Percentiles rank a stretch among this genome's conserved stretches.
These are phyloP conservation scores for Stigmatopora nigra DNA, from an alignment of 2,113 vertebrate genomes.

Conservation along the genomic window DNA sequence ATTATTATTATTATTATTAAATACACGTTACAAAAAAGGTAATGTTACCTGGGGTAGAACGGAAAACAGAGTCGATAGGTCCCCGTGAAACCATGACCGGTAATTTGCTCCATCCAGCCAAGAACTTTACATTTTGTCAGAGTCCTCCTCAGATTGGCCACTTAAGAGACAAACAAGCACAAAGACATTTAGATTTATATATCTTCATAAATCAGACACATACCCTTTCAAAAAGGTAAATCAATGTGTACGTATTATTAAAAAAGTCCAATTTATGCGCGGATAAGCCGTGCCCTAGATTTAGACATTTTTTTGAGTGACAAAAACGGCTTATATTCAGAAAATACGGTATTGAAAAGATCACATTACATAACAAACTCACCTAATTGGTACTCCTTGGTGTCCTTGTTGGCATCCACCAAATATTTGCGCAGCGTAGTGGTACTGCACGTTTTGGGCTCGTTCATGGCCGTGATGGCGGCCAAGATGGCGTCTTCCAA, in stretches of 20 bases:
- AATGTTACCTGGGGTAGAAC: conserved; percentile 85
- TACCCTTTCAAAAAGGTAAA: too few relatives aligned
- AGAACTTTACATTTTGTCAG: conserved; percentile 93
- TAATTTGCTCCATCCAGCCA: conserved; percentile 98
- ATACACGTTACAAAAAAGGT: neutral
- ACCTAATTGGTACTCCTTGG: conserved; percentile 84
- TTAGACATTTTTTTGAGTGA: too few relatives aligned
- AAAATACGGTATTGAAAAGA: too few relatives aligned
- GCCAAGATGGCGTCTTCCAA: conserved; percentile 91
- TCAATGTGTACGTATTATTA: too few relatives aligned
- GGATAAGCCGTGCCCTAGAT: too few relatives aligned
- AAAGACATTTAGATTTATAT: neutral
- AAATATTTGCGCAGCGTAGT: conserved; percentile 87
- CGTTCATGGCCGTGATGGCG: conserved; percentile 97
- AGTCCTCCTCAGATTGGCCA: conserved; percentile 86
- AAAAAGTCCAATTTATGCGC: too few relatives aligned
- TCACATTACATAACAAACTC: conserved; percentile 21
- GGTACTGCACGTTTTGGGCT: conserved; percentile 96
- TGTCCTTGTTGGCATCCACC: conserved; percentile 84
- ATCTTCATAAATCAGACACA: too few relatives aligned
- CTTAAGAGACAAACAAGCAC: conserved; percentile 51
- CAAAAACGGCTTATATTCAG: too few relatives aligned
- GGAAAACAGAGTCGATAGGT: conserved; percentile 94
- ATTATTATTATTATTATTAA: too few relatives aligned
- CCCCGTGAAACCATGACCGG: conserved; percentile 94